Conservation (phyloP, 2,113 vertebrate species). For the Amblyopsis rosae region DNA sequence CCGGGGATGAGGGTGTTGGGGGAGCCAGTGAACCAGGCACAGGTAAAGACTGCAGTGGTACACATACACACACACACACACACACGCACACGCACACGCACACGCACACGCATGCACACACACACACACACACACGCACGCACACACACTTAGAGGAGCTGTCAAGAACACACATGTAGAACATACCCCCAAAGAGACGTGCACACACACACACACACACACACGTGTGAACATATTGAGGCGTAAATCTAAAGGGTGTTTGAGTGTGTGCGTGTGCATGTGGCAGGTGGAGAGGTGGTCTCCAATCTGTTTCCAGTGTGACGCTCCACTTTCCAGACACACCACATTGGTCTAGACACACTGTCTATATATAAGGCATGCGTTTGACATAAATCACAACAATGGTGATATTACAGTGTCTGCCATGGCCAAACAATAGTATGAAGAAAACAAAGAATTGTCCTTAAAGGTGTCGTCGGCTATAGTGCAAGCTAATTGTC, state of each 20-base stretch:
- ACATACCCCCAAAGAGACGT: background rate
- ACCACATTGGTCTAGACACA: background rate
- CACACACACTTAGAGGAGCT: background rate
- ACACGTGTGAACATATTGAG: constrained; percentile 1
- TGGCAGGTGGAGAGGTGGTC: background rate
- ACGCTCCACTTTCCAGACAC: constrained; percentile 13
- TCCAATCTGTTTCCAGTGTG: background rate
- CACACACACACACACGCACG: constrained; percentile 25
- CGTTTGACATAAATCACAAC: background rate
- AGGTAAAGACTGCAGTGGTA: constrained; percentile 40
- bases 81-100: constrained; percentile 7
- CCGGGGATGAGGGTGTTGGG: constrained; percentile 37
- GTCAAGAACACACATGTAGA: background rate
- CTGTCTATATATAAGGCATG: background rate
- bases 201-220: constrained; percentile 3
- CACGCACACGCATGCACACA: constrained; percentile 11
- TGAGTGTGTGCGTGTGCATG: constrained; percentile 7
- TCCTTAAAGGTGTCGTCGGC: too few relatives aligned
- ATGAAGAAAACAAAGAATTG: too few relatives aligned
- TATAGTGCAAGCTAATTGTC: too few relatives aligned
- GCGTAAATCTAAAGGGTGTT: constrained; percentile 42
- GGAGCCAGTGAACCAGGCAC: constrained; percentile 54
- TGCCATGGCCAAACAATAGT: too few relatives aligned
- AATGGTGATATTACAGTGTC: too few relatives aligned
- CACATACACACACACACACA: constrained; percentile 8